phyloP scores from a whole-genome alignment of 2,113 vertebrate genomes.

The Microcebus griseorufus region DNA sequence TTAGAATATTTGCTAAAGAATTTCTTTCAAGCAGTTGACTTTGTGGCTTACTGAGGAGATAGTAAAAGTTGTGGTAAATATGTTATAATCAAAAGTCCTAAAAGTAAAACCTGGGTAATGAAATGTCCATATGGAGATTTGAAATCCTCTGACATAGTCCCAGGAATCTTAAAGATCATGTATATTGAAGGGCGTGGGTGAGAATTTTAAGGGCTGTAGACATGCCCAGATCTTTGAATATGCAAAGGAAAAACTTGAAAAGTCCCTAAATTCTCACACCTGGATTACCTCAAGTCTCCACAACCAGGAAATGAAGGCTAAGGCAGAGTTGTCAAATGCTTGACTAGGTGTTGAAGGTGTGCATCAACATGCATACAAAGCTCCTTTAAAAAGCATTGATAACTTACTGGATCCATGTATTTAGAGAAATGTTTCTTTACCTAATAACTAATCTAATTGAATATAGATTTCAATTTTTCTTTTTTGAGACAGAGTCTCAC shows the following conservation, averaged over 20 bases:
- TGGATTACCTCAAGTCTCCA: background rate
- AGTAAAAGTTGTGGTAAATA: background rate
- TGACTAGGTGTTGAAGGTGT: background rate
- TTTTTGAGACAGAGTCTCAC: too few relatives aligned
- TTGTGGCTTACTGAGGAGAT: background rate
- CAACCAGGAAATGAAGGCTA: background rate
- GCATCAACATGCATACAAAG: background rate
- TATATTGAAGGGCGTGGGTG: background rate
- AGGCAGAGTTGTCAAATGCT: background rate
- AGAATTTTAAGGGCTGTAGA: background rate
- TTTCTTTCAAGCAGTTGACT: background rate
- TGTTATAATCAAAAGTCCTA: background rate
- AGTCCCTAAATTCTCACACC: background rate
- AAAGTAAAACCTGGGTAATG: background rate
- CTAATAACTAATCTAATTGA: background rate
- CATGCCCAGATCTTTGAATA: background rate
- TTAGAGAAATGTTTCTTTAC: background rate
- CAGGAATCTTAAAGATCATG: background rate
- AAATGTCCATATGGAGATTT: background rate
- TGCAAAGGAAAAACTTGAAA: background rate
- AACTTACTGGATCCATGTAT: background rate
- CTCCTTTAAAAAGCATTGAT: background rate
- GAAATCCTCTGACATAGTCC: background rate
- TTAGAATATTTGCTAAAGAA: background rate
- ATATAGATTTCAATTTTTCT: background rate